phyloP scores from a whole-genome alignment of 2,113 vertebrate species.

The Prolemur simus region DNA sequence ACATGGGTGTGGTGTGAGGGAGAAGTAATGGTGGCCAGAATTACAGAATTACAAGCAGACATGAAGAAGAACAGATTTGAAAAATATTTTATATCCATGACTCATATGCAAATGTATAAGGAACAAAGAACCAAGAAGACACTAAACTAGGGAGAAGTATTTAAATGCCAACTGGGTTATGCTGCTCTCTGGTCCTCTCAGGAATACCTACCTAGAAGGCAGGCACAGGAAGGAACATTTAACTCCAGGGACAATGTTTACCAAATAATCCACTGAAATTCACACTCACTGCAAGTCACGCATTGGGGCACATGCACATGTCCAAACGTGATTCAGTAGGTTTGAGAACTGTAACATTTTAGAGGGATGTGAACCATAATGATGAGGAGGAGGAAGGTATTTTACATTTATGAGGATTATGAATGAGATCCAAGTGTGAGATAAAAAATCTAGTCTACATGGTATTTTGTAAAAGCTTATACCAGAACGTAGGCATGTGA shows the following conservation, averaged over 20 bases:
- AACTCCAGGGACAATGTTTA: background rate
- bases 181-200: background rate
- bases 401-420: background rate
- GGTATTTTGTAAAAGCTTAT: too few relatives aligned
- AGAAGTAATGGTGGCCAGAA: background rate
- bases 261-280: background rate
- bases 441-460: too few relatives aligned
- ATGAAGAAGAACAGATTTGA: background rate
- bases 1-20: background rate
- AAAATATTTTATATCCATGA: background rate
- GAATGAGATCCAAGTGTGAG: background rate
- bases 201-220: background rate
- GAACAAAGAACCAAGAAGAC: background rate
- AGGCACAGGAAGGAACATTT: background rate
- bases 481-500: rapidly evolving
- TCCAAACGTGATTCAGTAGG: rapidly evolving
- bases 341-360: background rate
- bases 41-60: background rate
- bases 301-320: rapidly evolving
- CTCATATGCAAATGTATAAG: background rate
- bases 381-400: background rate
- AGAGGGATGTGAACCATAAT: background rate
- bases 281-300: rapidly evolving
- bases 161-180: background rate
- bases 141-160: background rate